Evolutionary conservation across 1,140 invertebrate genomes (phyloP), one percentile per base, ranked within the genome.

Genomic region (Euschistus heros): DNA sequence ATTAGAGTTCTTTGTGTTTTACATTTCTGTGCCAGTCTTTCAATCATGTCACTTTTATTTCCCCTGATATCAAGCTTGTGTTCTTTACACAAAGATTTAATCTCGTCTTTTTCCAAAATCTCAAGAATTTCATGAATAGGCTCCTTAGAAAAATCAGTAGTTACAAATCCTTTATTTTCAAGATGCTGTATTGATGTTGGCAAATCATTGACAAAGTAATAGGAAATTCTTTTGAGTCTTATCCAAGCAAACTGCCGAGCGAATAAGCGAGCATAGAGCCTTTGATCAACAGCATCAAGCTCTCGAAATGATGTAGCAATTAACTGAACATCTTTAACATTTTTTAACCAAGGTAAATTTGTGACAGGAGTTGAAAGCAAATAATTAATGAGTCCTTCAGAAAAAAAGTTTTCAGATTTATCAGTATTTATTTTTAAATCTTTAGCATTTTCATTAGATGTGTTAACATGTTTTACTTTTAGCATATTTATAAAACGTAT

Each of bases 41-140:
- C 54, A 57, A 57, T 26, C 54, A 57, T 57, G 10, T 57, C 54
- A 5, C 18, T 24, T 15, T 57, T 57, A 57, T 57, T 57, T 17
- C 54, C 54, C 15, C 26, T 57, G 20, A 57, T 57, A 57, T 57
- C 54, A 24, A 57, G 14, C 24, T 18, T 57, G 10, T 57, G 24
- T 17, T 57, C 54, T 27, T 57, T 57, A 27, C 54, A 24, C 24
- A 57, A 6, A 3, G 15, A 3, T 27, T 57, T 57, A 4, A 57
- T 22, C 15, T 57, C 54, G 10, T 57, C 54, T 14, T 57, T 57
- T 27, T 57, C 54, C 24, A 57, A 26, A 24, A 57, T 17, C 2
- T 57, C 54, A 24, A 57, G 24, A 14, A 57, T 27, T 14, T 17
- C 54, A 26, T 15, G 18, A 57, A 57, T 20, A 26, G 14, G 14